Base-by-base conservation (phyloP, 2,888 invertebrate species). In the Sphecodes monilicornis region DNA sequence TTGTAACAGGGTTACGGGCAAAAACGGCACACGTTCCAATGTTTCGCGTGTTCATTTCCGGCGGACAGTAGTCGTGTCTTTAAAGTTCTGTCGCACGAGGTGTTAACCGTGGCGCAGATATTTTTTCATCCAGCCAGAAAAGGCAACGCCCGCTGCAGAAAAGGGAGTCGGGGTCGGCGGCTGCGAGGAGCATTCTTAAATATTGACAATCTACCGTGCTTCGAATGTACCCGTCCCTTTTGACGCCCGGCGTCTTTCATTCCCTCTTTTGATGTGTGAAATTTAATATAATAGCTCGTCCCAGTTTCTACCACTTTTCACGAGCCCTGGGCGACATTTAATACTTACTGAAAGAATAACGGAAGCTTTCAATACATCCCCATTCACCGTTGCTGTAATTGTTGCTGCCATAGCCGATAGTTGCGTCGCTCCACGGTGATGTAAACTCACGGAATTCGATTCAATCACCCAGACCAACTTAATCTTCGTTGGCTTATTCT, bases 231-330 rank as follows among this genome's bases (percentile, higher is more conserved):
- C n/a, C 57, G 39, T 41, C 18, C 41, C 76, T 57, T 74, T 74
- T 46, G 54, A 82, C 26, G 68, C 29, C 41, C 11, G 16, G 13
- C 68, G 22, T 36, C 57, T 71, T 43, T 74, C 60, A 57, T 82
- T 74, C 36, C 54, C 69, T 83, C 76, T 60, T 83, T 76, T 68
- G 80, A 80, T 57, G 82, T 29, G 82, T 76, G 80, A 80, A 82
- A 80, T 80, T 82, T 82, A 80, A 82, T 80, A 82, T 72, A 80
- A 82, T 75, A 50, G 41, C 50, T 46, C 80, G 71, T 54, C 66
- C 46, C 32, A 60, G 46, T 69, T 50, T 36, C 43, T 36, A 22
- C 50, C 46, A 41, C 64, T 41, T 72, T 82, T 50, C 57, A 39
- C 43, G 68, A 57, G 50, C 26, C n/a, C 50, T 43, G 26, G 36